Conservation (phyloP, 2,797 vertebrate species). For the Hippoglossus hippoglossus region DNA sequence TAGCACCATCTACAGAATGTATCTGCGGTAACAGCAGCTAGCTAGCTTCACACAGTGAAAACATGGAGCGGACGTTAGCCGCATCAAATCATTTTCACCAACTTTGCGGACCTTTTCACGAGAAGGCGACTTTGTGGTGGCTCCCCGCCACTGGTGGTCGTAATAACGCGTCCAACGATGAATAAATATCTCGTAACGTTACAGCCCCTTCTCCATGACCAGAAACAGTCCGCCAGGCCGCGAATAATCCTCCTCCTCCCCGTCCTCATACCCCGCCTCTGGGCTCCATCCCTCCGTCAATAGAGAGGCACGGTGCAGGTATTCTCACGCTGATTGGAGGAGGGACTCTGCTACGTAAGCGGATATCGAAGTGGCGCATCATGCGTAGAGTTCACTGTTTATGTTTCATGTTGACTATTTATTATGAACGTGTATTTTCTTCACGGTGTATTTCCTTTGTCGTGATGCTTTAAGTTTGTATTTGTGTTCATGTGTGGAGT, state of each 20-base stretch:
- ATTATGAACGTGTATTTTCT: too few species aligned
- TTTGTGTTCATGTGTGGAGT: too few species aligned
- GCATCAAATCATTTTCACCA: conserved; percentile 13
- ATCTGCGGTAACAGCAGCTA: conserved; percentile 47
- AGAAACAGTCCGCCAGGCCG: conserved; percentile 65
- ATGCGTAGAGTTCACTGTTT: too few species aligned
- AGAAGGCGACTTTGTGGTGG: conserved; percentile 15
- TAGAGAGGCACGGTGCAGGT: conserved; percentile 11
- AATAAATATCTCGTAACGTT: conserved; percentile 29
- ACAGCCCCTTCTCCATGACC: conserved; percentile 30
- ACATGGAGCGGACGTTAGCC: conserved; percentile 28
- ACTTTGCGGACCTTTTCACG: conserved; percentile 40
- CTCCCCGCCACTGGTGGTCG: not conserved
- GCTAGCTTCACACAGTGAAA: conserved; percentile 48
- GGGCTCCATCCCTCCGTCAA: conserved; percentile 38
- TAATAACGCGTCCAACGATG: conserved; percentile 13
- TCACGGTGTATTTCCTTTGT: too few species aligned
- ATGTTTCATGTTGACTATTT: too few species aligned
- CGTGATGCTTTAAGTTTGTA: too few species aligned
- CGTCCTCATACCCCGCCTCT: conserved; percentile 54
- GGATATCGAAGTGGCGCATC: conserved; percentile 10
- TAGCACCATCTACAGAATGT: conserved; percentile 47
- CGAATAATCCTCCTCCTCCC: conserved; percentile 37
- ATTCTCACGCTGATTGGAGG: conserved; percentile 52
- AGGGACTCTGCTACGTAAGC: not conserved